Evolutionary conservation across 2,113 vertebrate species (phyloP).

Genomic region (Acanthochromis polyacanthus): DNA sequence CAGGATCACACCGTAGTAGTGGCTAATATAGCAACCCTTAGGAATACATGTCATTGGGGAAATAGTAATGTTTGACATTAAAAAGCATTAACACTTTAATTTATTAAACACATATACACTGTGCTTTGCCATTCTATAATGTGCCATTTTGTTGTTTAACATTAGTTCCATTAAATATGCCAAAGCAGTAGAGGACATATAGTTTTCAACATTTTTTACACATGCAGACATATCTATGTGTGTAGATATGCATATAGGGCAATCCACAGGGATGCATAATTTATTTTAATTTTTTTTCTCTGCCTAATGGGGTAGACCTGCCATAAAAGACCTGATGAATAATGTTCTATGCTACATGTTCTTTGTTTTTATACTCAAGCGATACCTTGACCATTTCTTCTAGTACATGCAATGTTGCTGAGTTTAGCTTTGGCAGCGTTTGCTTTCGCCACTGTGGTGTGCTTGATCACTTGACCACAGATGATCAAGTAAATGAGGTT

Average conservation of each 20-base stretch:
- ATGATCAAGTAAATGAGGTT: background rate
- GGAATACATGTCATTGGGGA: conserved; percentile 21
- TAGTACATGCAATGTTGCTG: background rate
- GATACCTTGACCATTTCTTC: background rate
- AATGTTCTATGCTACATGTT: background rate
- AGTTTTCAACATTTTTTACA: background rate
- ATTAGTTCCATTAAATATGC: conserved; percentile 10
- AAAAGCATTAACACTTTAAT: conserved; percentile 16
- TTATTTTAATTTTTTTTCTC: background rate
- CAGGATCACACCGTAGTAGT: conserved; percentile 10
- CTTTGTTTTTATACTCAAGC: background rate
- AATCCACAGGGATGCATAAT: conserved; percentile 13
- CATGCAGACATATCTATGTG: background rate
- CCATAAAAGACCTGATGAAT: conserved; percentile 1
- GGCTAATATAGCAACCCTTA: conserved; percentile 15
- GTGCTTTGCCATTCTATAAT: background rate
- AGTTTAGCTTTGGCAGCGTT: background rate
- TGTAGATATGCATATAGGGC: background rate
- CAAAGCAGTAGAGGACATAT: no score
- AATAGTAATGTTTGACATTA: conserved; percentile 20
- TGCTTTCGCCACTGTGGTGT: background rate
- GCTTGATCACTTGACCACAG: background rate
- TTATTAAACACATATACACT: conserved; percentile 19
- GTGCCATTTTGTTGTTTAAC: conserved; percentile 10
- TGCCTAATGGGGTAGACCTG: background rate